Evolutionary conservation across 2,797 vertebrate species (phyloP).

Genomic region (Cryptoblepharus egeriae): DNA sequence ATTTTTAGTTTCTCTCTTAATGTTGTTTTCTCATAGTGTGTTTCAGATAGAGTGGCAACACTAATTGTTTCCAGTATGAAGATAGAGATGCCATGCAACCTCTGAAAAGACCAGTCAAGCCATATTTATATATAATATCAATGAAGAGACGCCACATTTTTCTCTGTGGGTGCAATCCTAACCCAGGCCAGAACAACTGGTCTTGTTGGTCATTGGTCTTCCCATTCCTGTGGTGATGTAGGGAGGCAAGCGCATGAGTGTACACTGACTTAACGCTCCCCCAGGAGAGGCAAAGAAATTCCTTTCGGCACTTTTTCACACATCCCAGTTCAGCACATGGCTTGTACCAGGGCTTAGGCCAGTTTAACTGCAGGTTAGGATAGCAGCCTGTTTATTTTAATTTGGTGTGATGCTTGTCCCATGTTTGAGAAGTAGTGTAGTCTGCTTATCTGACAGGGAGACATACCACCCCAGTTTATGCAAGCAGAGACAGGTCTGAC

Average conservation of each 20-base stretch:
- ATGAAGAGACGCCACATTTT: not conserved
- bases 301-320: too few species aligned
- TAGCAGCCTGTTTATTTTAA: too few species aligned
- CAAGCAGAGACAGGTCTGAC: conserved; percentile 6
- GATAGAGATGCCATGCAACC: not conserved
- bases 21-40: not conserved
- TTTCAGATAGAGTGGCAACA: not conserved
- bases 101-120: not conserved
- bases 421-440: not conserved
- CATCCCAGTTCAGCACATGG: too few species aligned
- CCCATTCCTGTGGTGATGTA: too few species aligned
- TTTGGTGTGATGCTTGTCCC: not conserved
- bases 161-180: too few species aligned
- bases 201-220: too few species aligned
- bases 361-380: too few species aligned
- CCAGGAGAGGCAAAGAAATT: too few species aligned
- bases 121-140: not conserved
- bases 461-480: not conserved
- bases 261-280: too few species aligned
- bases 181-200: too few species aligned
- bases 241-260: too few species aligned
- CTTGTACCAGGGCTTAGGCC: too few species aligned
- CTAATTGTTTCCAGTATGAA: not conserved
- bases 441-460: not conserved
- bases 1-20: not conserved